phyloP scores from a whole-genome alignment of 2,113 vertebrate genomes.

The Psittacula cyanocephala region DNA sequence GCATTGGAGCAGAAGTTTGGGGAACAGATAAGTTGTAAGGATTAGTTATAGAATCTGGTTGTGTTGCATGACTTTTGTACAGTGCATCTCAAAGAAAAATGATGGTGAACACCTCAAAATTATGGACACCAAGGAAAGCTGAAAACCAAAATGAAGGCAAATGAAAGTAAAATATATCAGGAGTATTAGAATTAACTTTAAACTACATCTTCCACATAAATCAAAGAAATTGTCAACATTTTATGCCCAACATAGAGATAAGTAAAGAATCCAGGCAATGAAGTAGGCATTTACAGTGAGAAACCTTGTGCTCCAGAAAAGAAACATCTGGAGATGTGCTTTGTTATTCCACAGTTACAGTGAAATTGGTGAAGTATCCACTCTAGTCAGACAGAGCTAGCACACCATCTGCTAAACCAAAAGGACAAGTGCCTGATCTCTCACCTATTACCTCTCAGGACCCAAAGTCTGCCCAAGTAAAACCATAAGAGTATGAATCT shows the following conservation, averaged over 20 bases:
- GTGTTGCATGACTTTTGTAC: neutral
- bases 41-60: neutral
- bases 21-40: neutral
- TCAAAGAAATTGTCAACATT: neutral
- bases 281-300: neutral
- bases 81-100: neutral
- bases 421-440: neutral
- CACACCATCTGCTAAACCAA: neutral
- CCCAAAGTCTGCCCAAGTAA: neutral
- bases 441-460: neutral
- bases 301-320: neutral
- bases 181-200: neutral
- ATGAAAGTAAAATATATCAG: neutral
- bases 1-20: neutral
- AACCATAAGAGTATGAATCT: neutral
- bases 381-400: neutral
- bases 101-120: neutral
- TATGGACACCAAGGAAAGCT: neutral
- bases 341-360: neutral
- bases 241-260: neutral
- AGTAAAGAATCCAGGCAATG: neutral
- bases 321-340: neutral
- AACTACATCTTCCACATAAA: neutral
- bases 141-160: neutral
- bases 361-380: neutral